Conservation (phyloP, 1,140 invertebrate genomes). For the Anagrus nilaparvatae region DNA sequence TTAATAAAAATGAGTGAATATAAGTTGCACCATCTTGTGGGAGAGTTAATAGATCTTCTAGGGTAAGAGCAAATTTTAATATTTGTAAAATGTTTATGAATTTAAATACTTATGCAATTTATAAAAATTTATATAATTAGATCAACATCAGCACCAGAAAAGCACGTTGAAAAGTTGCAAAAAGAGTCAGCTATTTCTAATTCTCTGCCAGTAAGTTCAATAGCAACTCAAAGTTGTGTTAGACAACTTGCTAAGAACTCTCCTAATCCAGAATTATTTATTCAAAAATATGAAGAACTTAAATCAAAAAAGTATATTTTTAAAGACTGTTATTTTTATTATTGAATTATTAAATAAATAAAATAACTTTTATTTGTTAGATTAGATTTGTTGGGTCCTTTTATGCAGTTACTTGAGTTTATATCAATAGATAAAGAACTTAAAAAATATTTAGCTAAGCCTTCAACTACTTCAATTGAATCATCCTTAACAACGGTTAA, state of each 20-base stretch:
- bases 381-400: constrained; percentile 41
- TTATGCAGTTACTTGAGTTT: constrained; percentile 40
- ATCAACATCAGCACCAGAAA: constrained; percentile 38
- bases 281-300: constrained; percentile 44
- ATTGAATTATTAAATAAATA: constrained; percentile 4
- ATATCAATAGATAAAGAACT: constrained; percentile 42
- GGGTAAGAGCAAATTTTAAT: constrained; percentile 32
- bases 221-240: constrained; percentile 36
- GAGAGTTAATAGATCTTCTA: constrained; percentile 38
- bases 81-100: constrained; percentile 5
- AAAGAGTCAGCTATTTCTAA: constrained; percentile 28
- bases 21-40: constrained; percentile 41
- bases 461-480: constrained; percentile 17
- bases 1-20: constrained; percentile 43
- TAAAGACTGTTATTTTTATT: constrained; percentile 4
- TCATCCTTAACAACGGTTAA: constrained; percentile 21
- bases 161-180: constrained; percentile 42
- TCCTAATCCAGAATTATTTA: constrained; percentile 36
- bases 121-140: constrained; percentile 23
- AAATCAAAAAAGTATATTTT: constrained; percentile 42
- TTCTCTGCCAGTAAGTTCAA: constrained; percentile 22
- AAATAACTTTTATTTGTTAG: constrained; percentile 27
- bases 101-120: constrained; percentile 6
- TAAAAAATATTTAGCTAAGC: constrained; percentile 37
- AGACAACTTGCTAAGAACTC: constrained; percentile 37